Evolutionary conservation across 2,797 vertebrate genomes (phyloP), one percentile per base, ranked within the genome.

Genomic region (Adelosebastes latens): DNA sequence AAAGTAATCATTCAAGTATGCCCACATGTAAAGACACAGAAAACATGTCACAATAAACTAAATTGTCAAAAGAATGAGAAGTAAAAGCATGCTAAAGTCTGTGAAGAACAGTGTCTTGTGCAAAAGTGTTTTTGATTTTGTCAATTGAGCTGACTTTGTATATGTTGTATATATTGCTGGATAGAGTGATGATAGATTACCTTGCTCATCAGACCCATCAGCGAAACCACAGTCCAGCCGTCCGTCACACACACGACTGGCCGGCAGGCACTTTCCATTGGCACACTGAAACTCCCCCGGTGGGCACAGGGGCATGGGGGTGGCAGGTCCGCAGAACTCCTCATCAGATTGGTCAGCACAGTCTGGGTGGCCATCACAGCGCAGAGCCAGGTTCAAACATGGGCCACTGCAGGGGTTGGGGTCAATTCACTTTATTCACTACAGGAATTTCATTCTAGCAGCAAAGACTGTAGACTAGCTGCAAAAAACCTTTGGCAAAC

Each of bases 261-360:
- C 79, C 3, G 89, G 5, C 16, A 93, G 18, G 46, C 96, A 97
- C 81, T 89, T 95, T 9, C 96, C 96, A 10, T 78, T 97, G 69
- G 88, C 87, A 65, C 96, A 97, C 82, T 92, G 94, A 82, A 97
- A 97, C 82, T 96, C 95, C 58, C 93, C 94, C 0, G 74, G 67
- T 0, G 91, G 91, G 39, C 96, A 97, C 27, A 89, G 71, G 0
- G 95, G 94, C 13, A 74, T 4, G 0, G 87, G 67, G 9, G 93
- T 82, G 31, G 68, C 8, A 0, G 94, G 96, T n/a, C 93, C 94
- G 49, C 96, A 97, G 83, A 94, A 94, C 73, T 95, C 95, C 85
- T 98, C 97, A 1, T 98, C 97, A 0, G 97, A 97, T 79, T 90
- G 94, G 84, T 98, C 97, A 2, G 85, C 55, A n/a, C 97, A 98